Evolutionary conservation across 2,113 vertebrate genomes (phyloP), one percentile per base, ranked within the genome.

Genomic region (Boulengerochromis microlepis): DNA sequence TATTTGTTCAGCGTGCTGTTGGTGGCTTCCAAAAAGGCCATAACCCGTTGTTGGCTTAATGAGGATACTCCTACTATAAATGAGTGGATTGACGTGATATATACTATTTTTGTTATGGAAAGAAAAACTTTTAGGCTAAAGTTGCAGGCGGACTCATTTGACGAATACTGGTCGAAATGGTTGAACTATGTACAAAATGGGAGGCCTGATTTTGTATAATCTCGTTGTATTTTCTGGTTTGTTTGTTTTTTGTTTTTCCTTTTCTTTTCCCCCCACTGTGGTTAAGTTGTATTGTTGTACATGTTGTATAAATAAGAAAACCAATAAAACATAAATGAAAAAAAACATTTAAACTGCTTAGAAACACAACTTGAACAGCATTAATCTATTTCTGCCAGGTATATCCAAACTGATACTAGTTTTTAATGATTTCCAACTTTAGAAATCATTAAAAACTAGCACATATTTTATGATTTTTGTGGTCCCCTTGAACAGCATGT

Each of bases 11-110:
- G n/a, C 0, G 2, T 54, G 53, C n/a, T 54, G n/a, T 54, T 54
- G n/a, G n/a, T 54, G 0, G n/a, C 53, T 54, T 54, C 53, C 53
- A 54, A 54, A 54, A 24, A 54, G 1, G n/a, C 53, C 53, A 54
- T 54, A 54, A 54, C 10, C 10, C 0, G 0, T 0, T 0, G 10
- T 54, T 54, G n/a, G 1, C 13, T 59, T 29, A 29, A 59, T 5
- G 56, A 57, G 56, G 56, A 57, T 9, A 57, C 56, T 57, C 56
- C 24, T 29, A 29, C 24, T 57, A 57, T 0, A 57, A 15, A 16
- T 57, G 7, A 57, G 13, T 57, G 13, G 24, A 57, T 2, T 29
- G 56, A 57, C 0, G 7, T 29, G 56, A 29, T 29, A 57, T 5
- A 57, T 57, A 57, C 56, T 57, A 29, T 57, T 57, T 57, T 57